These are phyloP conservation scores for Ferrisia virgata DNA, from an alignment of 2,888 invertebrate species.

Conservation along the genomic window DNA sequence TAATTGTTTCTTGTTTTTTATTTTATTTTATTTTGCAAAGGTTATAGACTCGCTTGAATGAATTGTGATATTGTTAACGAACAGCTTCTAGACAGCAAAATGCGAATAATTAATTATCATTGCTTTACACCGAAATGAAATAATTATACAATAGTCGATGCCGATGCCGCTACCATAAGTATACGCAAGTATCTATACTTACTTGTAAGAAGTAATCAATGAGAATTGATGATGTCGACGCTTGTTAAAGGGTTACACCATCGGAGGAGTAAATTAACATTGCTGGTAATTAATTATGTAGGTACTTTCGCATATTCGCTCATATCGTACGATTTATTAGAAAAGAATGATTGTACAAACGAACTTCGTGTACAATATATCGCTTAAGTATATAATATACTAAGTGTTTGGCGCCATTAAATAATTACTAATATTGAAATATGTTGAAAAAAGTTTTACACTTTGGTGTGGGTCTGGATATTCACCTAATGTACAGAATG, in stretches of 20 bases:
- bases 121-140: background rate
- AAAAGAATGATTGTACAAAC: background rate
- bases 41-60: background rate
- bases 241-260: background rate
- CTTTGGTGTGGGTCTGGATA: no score
- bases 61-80: background rate
- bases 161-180: background rate
- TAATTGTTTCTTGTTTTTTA: background rate
- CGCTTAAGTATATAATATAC: no score
- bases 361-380: background rate
- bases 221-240: conserved; percentile 7
- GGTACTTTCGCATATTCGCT: background rate
- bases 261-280: background rate
- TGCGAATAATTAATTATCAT: background rate
- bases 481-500: no score
- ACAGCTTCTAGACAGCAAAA: background rate
- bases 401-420: background rate
- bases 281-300: background rate
- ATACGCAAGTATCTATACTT: background rate
- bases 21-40: no score
- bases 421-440: background rate
- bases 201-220: background rate
- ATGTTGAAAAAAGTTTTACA: no score
- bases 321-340: background rate
- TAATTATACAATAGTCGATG: background rate